Evolutionary conservation across 2,888 invertebrate genomes (phyloP).

Genomic region (Sturmia bella): DNA sequence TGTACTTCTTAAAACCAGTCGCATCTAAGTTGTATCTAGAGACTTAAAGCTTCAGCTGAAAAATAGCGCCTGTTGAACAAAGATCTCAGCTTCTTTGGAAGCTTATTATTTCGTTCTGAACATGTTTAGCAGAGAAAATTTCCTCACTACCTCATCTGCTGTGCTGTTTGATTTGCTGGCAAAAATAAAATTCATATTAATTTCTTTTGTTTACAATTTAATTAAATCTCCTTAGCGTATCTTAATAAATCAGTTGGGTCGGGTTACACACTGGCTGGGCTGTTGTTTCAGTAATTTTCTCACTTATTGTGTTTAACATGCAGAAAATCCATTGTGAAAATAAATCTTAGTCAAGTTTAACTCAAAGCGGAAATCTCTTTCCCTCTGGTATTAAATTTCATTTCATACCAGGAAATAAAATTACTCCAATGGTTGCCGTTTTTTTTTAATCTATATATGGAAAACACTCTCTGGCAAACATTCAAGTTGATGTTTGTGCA

Average conservation of each 20-base stretch:
- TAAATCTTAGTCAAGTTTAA: conserved; percentile 35
- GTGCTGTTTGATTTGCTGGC: too few species aligned
- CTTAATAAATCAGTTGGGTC: conserved; percentile 14
- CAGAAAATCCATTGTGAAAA: conserved; percentile 26
- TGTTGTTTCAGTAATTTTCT: conserved; percentile 16
- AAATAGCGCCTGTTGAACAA: too few species aligned
- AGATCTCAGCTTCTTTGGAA: too few species aligned
- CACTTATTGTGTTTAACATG: conserved; percentile 32
- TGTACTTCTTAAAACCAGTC: too few species aligned
- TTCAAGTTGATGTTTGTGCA: conserved; percentile 33
- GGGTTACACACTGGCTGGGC: neutral
- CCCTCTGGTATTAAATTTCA: conserved; percentile 46
- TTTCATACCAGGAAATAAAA: conserved; percentile 66
- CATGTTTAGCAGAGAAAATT: too few species aligned
- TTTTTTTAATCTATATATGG: conserved; percentile 54
- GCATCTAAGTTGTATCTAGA: too few species aligned
- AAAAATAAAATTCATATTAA: too few species aligned
- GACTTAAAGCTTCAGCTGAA: too few species aligned
- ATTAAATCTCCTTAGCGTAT: neutral
- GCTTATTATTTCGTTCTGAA: too few species aligned
- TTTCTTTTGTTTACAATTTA: neutral
- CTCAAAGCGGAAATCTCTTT: conserved; percentile 54
- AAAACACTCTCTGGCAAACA: conserved; percentile 15
- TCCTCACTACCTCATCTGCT: too few species aligned
- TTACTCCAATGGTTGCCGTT: conserved; percentile 47